Evolutionary conservation across 2,797 vertebrate species (phyloP), one percentile per base, ranked within the genome.

Genomic region (Amblyraja radiata): DNA sequence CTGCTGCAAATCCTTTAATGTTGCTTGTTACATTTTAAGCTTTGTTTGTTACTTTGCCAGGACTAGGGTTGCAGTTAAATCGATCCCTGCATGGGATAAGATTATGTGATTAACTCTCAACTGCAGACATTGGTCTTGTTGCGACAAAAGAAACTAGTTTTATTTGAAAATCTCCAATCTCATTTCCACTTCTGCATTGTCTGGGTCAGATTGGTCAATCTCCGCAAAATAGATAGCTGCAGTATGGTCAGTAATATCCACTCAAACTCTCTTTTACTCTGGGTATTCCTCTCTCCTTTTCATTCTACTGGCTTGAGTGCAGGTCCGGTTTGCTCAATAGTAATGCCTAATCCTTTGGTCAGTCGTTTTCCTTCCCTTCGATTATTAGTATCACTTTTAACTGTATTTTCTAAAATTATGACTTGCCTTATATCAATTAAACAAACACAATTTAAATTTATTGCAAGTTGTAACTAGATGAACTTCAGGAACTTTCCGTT

Each of bases 91-190:
- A 10, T 36, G 61, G 84, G n/a, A 88, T 68, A 36, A 28, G 90
- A n/a, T 91, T 46, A 54, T 74, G 90, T n/a, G 71, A 54, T 92
- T 92, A 76, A 54, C 28, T 92, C 21, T 92, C 68, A 8, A 13
- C 73, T 92, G 11, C 68, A 92, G 71, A 74, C 11, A 92, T 92
- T 76, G 71, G 36, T 54, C 21, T 92, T 76, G 23, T n/a, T 54
- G 61, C 11, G 32, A 84, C 81, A 63, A 65, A 36, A 68, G 21
- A 61, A n/a, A 61, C n/a, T 10, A 13, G 21, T n/a, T 74, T 92
- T 92, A 74, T 58, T 54, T 76, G 71, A 76, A 92, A 92, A 68
- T 36, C 71, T 76, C 71, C 71, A 76, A 54, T 92, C 90, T 46
- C 11, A 92, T 74, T 92, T 92, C 90, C 39, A 92, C 39, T 11